phyloP scores from a whole-genome alignment of 2,888 invertebrate genomes.

The Pheosia tremula region DNA sequence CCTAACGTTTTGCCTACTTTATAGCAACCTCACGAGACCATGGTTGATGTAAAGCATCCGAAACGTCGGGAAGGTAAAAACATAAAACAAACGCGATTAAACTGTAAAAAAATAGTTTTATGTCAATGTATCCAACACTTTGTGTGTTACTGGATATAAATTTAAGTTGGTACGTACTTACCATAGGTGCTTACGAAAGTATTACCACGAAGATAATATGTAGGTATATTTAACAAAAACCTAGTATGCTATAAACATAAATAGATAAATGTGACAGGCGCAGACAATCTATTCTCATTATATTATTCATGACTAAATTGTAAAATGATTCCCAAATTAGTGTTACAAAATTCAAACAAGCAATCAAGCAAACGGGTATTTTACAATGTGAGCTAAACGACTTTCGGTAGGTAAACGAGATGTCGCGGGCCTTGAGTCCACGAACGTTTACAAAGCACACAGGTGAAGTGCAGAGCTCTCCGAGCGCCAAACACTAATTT shows the following conservation, averaged over 20 bases:
- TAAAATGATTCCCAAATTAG: conserved; percentile 51
- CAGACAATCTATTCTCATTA: conserved; percentile 42
- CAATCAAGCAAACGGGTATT: conserved; percentile 56
- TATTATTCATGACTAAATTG: conserved; percentile 44
- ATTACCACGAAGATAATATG: background rate
- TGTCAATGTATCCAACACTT: too few relatives aligned
- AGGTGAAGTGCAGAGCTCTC: conserved; percentile 49
- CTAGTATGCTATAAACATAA: conserved; percentile 27
- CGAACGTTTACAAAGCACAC: conserved; percentile 63
- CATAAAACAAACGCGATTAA: too few relatives aligned
- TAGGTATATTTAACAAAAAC: background rate
- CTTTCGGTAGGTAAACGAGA: conserved; percentile 68
- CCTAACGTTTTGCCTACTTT: too few relatives aligned
- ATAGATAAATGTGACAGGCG: conserved; percentile 29
- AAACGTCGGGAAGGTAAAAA: too few relatives aligned
- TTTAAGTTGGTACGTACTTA: too few relatives aligned
- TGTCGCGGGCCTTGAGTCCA: conserved; percentile 74
- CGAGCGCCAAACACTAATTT: conserved; percentile 52
- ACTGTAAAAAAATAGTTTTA: too few relatives aligned
- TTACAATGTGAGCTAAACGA: conserved; percentile 71
- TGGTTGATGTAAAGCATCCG: too few relatives aligned
- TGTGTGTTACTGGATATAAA: too few relatives aligned
- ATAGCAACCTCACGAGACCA: too few relatives aligned
- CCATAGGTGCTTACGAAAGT: background rate
- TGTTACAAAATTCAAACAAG: conserved; percentile 50